A percentile compares a stretch with the other conserved stretches of the same genome.
phyloP scores from a whole-genome alignment of 2,888 invertebrate species.

The Steromphala cineraria region DNA sequence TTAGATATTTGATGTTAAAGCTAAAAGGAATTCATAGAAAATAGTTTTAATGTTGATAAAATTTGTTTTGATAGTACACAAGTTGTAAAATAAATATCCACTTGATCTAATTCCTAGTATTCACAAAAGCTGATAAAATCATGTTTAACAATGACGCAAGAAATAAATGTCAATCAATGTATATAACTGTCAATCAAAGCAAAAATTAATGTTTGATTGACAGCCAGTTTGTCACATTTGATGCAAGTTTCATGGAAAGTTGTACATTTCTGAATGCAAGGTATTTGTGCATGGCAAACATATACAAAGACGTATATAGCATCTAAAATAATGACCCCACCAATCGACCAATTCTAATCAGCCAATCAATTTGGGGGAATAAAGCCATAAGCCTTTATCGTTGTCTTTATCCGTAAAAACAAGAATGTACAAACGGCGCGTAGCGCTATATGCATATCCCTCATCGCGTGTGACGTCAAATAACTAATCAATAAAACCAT shows the following conservation, averaged over 20 bases:
- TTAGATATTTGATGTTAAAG: too few relatives aligned
- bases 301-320: constrained; percentile 3
- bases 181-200: constrained; percentile 5
- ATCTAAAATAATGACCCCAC: not conserved
- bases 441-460: not conserved
- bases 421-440: not conserved
- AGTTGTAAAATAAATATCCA: too few relatives aligned
- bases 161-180: constrained; percentile 3
- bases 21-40: too few relatives aligned
- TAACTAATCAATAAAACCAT: not conserved
- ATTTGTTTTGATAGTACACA: too few relatives aligned
- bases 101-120: too few relatives aligned
- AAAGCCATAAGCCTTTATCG: constrained; percentile 2
- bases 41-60: too few relatives aligned
- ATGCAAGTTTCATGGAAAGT: not conserved
- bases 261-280: too few relatives aligned
- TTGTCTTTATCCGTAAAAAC: not conserved
- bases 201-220: not conserved
- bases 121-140: too few relatives aligned
- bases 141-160: not conserved
- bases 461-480: constrained; percentile 11
- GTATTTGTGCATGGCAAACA: not conserved
- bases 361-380: not conserved
- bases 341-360: constrained; percentile 3
- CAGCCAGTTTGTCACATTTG: not conserved